Evolutionary conservation across 1,140 invertebrate genomes (phyloP).

Genomic region (Drosophila kohkoa): DNA sequence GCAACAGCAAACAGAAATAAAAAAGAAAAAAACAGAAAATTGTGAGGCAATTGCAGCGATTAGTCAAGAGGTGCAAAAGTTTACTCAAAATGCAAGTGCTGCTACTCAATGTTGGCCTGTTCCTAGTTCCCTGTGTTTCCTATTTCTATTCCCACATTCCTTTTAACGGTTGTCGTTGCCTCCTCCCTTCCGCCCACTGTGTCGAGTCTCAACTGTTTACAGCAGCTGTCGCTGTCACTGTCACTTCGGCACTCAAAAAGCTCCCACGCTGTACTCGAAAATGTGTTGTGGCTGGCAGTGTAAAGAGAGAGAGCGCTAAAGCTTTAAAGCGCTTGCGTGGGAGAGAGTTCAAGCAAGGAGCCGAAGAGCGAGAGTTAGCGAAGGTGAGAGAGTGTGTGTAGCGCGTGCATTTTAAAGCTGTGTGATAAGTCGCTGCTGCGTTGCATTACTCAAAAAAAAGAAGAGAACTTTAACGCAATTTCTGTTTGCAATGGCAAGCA

Average conservation of each 20-base stretch:
- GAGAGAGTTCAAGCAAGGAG: slow-evolving; percentile 22
- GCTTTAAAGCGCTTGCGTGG: slow-evolving; percentile 61
- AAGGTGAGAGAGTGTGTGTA: not conserved
- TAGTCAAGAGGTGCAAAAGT: slow-evolving; percentile 18
- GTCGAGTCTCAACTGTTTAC: slow-evolving; percentile 57
- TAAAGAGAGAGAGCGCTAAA: not conserved
- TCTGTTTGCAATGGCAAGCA: slow-evolving; percentile 20
- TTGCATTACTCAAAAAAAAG: slow-evolving; percentile 43
- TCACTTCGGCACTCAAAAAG: slow-evolving; percentile 50
- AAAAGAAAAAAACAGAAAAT: not conserved
- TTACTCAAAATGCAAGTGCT: slow-evolving; percentile 36
- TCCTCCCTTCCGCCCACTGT: no score
- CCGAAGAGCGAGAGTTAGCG: slow-evolving; percentile 20
- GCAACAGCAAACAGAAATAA: slow-evolving; percentile 23
- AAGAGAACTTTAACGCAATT: not conserved
- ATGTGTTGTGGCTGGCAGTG: slow-evolving; percentile 71
- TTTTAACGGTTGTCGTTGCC: not conserved
- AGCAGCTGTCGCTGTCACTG: slow-evolving; percentile 60
- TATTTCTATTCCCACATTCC: not conserved
- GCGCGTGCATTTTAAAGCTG: slow-evolving; percentile 60
- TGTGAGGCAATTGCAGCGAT: slow-evolving; percentile 55
- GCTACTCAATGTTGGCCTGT: slow-evolving; percentile 12
- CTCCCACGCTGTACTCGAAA: slow-evolving; percentile 67
- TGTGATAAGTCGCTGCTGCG: slow-evolving; percentile 51
- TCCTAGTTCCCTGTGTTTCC: slow-evolving; percentile 7